These are phyloP conservation scores for Microchrysa polita DNA, from an alignment of 2,888 invertebrate species.

Conservation along the genomic window DNA sequence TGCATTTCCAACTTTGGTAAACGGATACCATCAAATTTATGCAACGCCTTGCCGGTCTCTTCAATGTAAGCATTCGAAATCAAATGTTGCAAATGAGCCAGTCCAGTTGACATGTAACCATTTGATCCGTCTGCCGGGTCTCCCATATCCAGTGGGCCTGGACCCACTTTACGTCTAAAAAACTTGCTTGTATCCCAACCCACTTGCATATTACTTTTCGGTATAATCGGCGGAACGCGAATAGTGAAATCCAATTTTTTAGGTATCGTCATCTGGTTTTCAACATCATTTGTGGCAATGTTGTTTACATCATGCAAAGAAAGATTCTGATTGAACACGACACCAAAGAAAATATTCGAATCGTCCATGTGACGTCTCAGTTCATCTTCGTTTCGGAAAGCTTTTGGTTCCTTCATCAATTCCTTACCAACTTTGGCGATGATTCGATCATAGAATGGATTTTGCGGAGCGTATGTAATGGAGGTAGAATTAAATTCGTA, in stretches of 20 bases:
- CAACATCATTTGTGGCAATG: too few relatives aligned
- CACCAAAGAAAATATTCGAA: not conserved
- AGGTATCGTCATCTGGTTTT: slow-evolving; percentile 52
- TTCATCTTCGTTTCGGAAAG: not conserved
- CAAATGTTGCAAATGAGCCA: slow-evolving; percentile 70
- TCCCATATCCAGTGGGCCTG: slow-evolving; percentile 70
- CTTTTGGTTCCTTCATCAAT: not conserved
- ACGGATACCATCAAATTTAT: not conserved
- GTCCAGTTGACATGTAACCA: slow-evolving; percentile 68
- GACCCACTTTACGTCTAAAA: slow-evolving; percentile 72
- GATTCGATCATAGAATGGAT: not conserved
- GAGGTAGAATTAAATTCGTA: not conserved
- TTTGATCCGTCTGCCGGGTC: slow-evolving; percentile 66
- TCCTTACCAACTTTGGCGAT: not conserved
- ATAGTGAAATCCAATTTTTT: slow-evolving; percentile 65
- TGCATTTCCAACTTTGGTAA: slow-evolving; percentile 53
- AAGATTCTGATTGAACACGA: not conserved
- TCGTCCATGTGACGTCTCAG: slow-evolving; percentile 8
- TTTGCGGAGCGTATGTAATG: slow-evolving; percentile 8
- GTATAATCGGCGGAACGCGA: slow-evolving; percentile 70
- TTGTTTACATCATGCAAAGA: too few relatives aligned
- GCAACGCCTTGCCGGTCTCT: not conserved
- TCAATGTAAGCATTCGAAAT: slow-evolving; percentile 64
- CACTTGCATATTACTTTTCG: slow-evolving; percentile 56
- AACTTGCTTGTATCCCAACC: slow-evolving; percentile 71